phyloP scores from a whole-genome alignment of 2,888 invertebrate species.

The Drosophila yooni region DNA sequence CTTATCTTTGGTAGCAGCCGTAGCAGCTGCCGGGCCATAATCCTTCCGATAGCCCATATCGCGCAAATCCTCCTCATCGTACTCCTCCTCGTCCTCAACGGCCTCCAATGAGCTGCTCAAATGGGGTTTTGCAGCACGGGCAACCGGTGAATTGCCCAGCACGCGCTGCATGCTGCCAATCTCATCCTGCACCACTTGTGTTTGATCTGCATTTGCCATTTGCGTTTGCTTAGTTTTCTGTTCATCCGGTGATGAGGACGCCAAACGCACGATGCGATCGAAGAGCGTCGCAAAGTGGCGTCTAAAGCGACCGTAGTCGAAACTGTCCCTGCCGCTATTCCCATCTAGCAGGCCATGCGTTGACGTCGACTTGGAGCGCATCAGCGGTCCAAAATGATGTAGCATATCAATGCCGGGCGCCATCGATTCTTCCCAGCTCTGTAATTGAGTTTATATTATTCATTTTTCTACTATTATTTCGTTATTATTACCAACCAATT shows the following conservation, averaged over 20 bases:
- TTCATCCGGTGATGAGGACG: slow-evolving; percentile 52
- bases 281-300: slow-evolving; percentile 82
- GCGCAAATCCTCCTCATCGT: slow-evolving; percentile 80
- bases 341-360: slow-evolving; percentile 65
- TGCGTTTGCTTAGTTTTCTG: slow-evolving; percentile 6
- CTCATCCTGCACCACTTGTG: slow-evolving; percentile 46
- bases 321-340: slow-evolving; percentile 64
- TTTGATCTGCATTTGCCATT: slow-evolving; percentile 4
- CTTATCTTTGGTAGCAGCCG: slow-evolving; percentile 3
- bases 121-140: slow-evolving; percentile 20
- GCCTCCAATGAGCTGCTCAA: slow-evolving; percentile 74
- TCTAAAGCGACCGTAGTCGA: slow-evolving; percentile 82
- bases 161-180: slow-evolving; percentile 66
- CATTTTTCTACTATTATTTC: slow-evolving; percentile 1
- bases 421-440: slow-evolving; percentile 85
- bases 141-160: slow-evolving; percentile 39
- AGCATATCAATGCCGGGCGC: slow-evolving; percentile 84
- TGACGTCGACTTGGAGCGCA: slow-evolving; percentile 74
- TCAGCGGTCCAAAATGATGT: slow-evolving; percentile 83
- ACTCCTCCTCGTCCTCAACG: slow-evolving; percentile 80
- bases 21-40: slow-evolving; percentile 49
- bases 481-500: slow-evolving; percentile 71
- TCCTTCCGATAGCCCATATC: slow-evolving; percentile 79
- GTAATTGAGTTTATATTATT: neutral
- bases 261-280: slow-evolving; percentile 82